A percentile compares a stretch with the other conserved stretches of the same genome.
phyloP scores from a whole-genome alignment of 2,113 vertebrate genomes.

The Strigops habroptila region DNA sequence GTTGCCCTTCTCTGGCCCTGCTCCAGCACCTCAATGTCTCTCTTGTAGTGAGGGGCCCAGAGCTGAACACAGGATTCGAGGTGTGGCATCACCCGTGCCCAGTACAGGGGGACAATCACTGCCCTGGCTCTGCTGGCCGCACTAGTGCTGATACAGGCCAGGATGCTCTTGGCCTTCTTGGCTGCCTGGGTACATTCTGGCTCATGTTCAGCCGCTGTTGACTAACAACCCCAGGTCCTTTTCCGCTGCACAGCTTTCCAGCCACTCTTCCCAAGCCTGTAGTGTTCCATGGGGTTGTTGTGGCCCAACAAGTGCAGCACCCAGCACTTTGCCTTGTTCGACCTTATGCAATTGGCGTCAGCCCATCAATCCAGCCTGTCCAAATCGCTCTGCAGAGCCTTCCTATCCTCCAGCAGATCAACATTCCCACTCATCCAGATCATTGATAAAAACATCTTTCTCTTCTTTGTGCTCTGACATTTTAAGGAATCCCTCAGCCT shows the following conservation, averaged over 20 bases:
- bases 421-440: neutral
- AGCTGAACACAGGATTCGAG: fast-evolving
- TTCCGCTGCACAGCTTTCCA: neutral
- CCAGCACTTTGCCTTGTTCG: neutral
- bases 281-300: neutral
- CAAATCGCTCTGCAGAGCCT: neutral
- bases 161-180: neutral
- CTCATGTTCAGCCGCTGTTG: fast-evolving
- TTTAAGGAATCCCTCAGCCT: neutral
- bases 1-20: fast-evolving
- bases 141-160: neutral
- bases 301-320: neutral
- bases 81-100: neutral
- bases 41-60: neutral
- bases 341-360: fast-evolving
- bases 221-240: neutral
- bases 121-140: neutral
- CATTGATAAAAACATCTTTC: neutral
- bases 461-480: neutral
- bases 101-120: neutral
- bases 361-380: neutral
- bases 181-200: neutral
- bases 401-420: neutral
- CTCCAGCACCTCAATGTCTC: neutral
- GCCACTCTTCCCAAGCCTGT: neutral